Percentiles rank a stretch among this genome's conserved stretches.
Evolutionary conservation across 2,113 vertebrate genomes (phyloP).

Genomic region (Pleuronectes platessa): DNA sequence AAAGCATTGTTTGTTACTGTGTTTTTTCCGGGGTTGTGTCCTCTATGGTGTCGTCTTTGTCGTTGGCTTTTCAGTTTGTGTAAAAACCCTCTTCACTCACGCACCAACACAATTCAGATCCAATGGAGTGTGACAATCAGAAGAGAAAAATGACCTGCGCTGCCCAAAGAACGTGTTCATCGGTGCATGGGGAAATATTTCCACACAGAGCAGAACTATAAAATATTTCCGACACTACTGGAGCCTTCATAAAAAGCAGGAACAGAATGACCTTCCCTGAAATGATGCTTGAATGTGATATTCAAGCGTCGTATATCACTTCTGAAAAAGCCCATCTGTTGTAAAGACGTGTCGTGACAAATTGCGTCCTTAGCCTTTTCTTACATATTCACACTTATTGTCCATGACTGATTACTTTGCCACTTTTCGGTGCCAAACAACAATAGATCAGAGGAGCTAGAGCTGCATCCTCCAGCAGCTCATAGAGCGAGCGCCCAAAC

Average conservation of each 20-base stretch:
- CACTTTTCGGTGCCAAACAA: neutral
- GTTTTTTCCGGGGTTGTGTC: neutral
- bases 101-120: constrained; percentile 10
- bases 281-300: constrained; percentile 27
- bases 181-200: constrained; percentile 10
- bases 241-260: constrained; percentile 13
- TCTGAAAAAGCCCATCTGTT: constrained; percentile 1
- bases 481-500: neutral
- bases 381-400: neutral
- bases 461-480: neutral
- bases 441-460: neutral
- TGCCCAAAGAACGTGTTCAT: constrained; percentile 23
- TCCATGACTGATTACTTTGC: neutral
- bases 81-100: constrained; percentile 5
- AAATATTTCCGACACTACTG: neutral
- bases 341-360: neutral
- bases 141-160: constrained; percentile 10
- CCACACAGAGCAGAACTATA: constrained; percentile 2
- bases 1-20: neutral
- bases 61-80: neutral
- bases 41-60: neutral
- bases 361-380: neutral
- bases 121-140: constrained; percentile 36
- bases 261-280: constrained; percentile 26
- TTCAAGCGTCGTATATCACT: constrained; percentile 14